Evolutionary conservation across 2,888 invertebrate genomes (phyloP).

Genomic region (Fissipunctia ypsillon): DNA sequence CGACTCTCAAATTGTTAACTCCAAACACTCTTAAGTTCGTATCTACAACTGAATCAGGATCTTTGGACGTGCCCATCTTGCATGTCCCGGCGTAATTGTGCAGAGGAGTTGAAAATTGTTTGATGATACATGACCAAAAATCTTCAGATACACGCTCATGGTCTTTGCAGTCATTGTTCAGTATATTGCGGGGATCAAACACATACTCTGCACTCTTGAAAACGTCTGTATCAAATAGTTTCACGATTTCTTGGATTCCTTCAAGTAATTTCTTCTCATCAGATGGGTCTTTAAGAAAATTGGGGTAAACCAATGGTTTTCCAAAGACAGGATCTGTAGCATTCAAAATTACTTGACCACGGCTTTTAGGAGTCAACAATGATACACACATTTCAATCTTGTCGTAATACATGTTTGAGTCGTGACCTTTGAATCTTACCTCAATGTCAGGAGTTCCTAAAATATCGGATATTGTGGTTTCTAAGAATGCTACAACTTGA

Average conservation of each 20-base stretch:
- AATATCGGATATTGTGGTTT: constrained; percentile 83
- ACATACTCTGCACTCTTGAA: constrained; percentile 83
- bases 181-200: constrained; percentile 84
- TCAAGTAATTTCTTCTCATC: constrained; percentile 85
- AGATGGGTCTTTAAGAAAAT: constrained; percentile 81
- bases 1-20: constrained; percentile 81
- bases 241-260: constrained; percentile 85
- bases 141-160: constrained; percentile 83
- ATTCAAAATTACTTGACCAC: constrained; percentile 85
- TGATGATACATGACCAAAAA: constrained; percentile 88
- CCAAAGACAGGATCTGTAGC: constrained; percentile 83
- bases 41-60: constrained; percentile 85
- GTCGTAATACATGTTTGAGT: constrained; percentile 88
- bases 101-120: constrained; percentile 84
- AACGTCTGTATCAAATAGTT: constrained; percentile 86
- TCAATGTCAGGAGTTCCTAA: constrained; percentile 85
- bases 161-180: constrained; percentile 84
- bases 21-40: constrained; percentile 82
- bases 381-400: constrained; percentile 85
- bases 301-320: constrained; percentile 85
- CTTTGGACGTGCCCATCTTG: constrained; percentile 85
- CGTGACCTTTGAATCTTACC: constrained; percentile 85
- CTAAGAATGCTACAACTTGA: constrained; percentile 85
- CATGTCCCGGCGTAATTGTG: constrained; percentile 88
- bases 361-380: constrained; percentile 85